Conservation (phyloP, 2,888 invertebrate species). For the Bursaphelenchus okinawaensis region DNA sequence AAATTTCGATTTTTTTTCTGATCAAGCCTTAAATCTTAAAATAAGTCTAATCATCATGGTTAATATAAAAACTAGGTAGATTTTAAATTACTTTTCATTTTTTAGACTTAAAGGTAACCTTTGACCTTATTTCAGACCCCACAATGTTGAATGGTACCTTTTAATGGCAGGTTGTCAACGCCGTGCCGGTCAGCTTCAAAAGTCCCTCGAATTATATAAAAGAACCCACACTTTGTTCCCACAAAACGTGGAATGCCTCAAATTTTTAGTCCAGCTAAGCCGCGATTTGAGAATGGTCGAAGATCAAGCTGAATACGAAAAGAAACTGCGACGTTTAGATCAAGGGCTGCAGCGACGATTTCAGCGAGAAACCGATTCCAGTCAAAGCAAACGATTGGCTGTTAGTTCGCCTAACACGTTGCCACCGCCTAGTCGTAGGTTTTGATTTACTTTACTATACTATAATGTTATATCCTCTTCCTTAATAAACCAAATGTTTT, state of each 20-base stretch:
- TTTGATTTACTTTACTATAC: background rate
- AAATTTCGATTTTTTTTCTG: no score
- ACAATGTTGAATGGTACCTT: constrained; percentile 74
- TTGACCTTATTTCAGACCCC: background rate
- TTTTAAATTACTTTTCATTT: no score
- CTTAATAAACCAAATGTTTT: no score
- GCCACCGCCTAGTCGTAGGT: background rate
- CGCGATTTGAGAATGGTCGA: constrained; percentile 85
- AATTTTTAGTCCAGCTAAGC: constrained; percentile 79
- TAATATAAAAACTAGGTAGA: no score
- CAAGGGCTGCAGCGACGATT: constrained; percentile 32
- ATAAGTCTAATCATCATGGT: no score
- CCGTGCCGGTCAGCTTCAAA: constrained; percentile 76
- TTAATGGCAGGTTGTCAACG: constrained; percentile 74
- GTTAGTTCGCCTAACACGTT: background rate
- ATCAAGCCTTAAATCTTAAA: no score
- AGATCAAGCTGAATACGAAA: constrained; percentile 65
- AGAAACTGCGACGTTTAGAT: constrained; percentile 30
- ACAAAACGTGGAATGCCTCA: constrained; percentile 85
- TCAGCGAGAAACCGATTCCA: constrained; percentile 46
- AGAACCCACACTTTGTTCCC: constrained; percentile 82
- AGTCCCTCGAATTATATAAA: constrained; percentile 76
- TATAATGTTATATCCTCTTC: no score
- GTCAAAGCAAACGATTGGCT: constrained; percentile 46
- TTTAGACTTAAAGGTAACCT: background rate